Percentiles rank a stretch among this genome's conserved stretches.
Conservation (phyloP, 2,113 vertebrate genomes). For the Myocastor coypus region DNA sequence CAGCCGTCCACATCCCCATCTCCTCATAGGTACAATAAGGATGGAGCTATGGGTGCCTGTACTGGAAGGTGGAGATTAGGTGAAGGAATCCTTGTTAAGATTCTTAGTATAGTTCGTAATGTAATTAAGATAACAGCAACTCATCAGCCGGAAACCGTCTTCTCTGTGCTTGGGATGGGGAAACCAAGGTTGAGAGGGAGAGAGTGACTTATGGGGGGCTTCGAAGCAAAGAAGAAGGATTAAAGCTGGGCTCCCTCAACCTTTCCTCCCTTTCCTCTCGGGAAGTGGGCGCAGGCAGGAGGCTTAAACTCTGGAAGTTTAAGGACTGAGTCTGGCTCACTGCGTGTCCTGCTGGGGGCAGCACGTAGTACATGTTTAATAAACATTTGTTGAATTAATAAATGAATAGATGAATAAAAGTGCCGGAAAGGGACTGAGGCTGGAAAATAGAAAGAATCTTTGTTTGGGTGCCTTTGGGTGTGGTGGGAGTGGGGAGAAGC, state of each 20-base stretch:
- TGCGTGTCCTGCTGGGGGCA: not conserved
- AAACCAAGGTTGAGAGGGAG: not conserved
- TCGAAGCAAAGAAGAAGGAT: not conserved
- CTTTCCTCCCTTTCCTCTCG: not conserved
- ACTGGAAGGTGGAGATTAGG: not conserved
- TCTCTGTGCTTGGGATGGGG: not conserved
- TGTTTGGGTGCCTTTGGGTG: not conserved
- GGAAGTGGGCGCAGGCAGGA: not conserved
- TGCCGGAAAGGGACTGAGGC: not conserved
- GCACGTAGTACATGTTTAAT: conserved; percentile 30
- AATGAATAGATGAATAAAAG: not conserved
- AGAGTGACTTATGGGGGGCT: not conserved
- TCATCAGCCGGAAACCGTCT: no score
- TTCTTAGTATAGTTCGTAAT: not conserved
- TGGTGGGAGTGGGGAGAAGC: not conserved
- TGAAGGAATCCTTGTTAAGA: not conserved
- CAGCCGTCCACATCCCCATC: not conserved
- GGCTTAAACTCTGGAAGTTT: not conserved
- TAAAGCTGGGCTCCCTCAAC: not conserved
- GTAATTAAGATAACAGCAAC: not conserved
- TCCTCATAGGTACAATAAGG: not conserved
- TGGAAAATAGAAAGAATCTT: not conserved
- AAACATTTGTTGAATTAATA: not conserved
- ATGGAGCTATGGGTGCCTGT: not conserved
- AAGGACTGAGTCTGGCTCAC: not conserved